These are phyloP conservation scores for Eurois occulta DNA, from an alignment of 2,888 invertebrate species.

Conservation along the genomic window DNA sequence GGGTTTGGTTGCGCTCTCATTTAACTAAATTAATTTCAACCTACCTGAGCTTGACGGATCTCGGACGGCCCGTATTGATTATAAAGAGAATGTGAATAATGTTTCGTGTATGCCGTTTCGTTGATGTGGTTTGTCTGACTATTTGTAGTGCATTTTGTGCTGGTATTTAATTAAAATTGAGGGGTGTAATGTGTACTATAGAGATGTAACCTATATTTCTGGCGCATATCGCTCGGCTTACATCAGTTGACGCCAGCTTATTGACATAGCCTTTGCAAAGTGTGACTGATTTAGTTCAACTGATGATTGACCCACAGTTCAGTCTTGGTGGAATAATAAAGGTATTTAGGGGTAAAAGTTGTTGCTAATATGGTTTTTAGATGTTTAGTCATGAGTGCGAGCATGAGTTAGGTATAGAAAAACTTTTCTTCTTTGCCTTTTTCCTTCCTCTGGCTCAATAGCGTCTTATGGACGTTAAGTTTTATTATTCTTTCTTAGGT, in stretches of 20 bases:
- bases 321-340: not conserved
- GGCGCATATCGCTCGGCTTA: not conserved
- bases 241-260: not conserved
- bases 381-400: not conserved
- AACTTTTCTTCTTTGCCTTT: not conserved
- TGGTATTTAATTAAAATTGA: not conserved
- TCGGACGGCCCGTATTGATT: slow-evolving; percentile 19
- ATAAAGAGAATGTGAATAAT: not conserved
- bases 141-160: not conserved
- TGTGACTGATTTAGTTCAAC: not conserved
- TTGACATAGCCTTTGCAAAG: not conserved
- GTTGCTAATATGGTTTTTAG: not conserved
- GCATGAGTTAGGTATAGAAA: not conserved
- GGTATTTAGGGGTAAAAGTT: not conserved
- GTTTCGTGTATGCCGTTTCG: not conserved
- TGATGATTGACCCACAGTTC: not conserved
- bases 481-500: no score
- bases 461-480: no score
- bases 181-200: not conserved
- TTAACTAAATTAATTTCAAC: slow-evolving; percentile 32
- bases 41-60: slow-evolving; percentile 18
- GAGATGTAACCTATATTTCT: not conserved
- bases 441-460: not conserved
- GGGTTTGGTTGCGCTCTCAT: slow-evolving; percentile 19
- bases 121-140: not conserved